These are phyloP conservation scores for Drosophila emarginata DNA, from an alignment of 2,888 invertebrate genomes.

Conservation along the genomic window DNA sequence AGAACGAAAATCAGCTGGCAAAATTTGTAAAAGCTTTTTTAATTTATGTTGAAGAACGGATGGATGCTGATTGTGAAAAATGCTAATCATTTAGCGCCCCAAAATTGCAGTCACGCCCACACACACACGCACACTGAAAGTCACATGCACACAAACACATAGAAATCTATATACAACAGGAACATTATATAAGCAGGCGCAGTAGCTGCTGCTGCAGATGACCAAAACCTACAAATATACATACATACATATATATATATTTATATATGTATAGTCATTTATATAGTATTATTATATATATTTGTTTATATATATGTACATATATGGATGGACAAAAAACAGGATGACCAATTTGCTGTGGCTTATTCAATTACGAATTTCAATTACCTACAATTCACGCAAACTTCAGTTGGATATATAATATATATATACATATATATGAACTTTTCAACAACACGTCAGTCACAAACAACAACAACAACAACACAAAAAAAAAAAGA, in stretches of 20 bases:
- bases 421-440: too few relatives aligned
- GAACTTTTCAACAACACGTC: too few relatives aligned
- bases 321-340: too few relatives aligned
- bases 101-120: conserved; percentile 15
- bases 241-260: too few relatives aligned
- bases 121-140: conserved; percentile 10
- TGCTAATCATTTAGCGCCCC: conserved; percentile 7
- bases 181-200: conserved; percentile 34
- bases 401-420: too few relatives aligned
- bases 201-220: conserved; percentile 21
- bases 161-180: conserved; percentile 10
- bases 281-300: background rate
- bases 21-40: background rate
- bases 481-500: too few relatives aligned
- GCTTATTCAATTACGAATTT: too few relatives aligned
- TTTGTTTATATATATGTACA: too few relatives aligned
- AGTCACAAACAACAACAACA: too few relatives aligned
- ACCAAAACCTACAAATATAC: background rate
- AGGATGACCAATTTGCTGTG: too few relatives aligned
- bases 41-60: background rate
- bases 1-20: conserved; percentile 8
- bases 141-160: conserved; percentile 23
- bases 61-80: background rate
- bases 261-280: background rate
- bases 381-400: too few relatives aligned